phyloP scores from a whole-genome alignment of 2,888 invertebrate genomes.

The Agrotis clavis region DNA sequence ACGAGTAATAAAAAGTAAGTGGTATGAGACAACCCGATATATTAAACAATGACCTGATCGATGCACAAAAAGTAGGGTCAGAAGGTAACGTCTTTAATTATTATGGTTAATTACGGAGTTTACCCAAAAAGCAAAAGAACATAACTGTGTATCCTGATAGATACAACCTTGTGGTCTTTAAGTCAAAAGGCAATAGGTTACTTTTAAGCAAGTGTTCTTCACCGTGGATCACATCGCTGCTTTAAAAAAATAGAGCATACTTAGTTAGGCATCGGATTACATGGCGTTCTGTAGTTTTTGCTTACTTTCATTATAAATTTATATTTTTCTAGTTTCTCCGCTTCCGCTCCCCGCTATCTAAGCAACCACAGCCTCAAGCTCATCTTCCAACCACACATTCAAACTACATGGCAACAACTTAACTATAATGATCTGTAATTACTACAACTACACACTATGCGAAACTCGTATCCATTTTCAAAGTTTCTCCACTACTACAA shows the following conservation, averaged over 20 bases:
- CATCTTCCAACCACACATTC: background rate
- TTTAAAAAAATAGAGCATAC: no score
- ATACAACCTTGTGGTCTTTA: no score
- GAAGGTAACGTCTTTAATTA: background rate
- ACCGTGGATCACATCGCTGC: no score
- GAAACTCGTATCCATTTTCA: slow-evolving; percentile 34
- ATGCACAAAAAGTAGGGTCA: background rate
- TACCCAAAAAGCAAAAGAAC: background rate
- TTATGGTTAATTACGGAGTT: background rate
- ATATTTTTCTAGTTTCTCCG: background rate
- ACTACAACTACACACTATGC: slow-evolving; percentile 5
- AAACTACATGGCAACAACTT: slow-evolving; percentile 17
- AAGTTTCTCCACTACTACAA: slow-evolving; percentile 47
- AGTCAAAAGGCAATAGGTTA: no score
- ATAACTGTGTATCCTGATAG: no score
- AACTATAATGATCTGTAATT: slow-evolving; percentile 27
- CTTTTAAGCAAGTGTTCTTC: no score
- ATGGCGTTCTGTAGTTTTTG: no score
- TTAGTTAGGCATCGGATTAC: no score
- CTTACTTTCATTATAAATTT: no score
- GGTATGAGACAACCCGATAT: background rate
- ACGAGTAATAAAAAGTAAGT: no score
- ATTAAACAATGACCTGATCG: background rate
- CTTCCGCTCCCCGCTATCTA: background rate
- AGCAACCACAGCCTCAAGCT: background rate